These are phyloP conservation scores for Incurvaria masculella DNA, from an alignment of 2,888 invertebrate species.

Conservation along the genomic window DNA sequence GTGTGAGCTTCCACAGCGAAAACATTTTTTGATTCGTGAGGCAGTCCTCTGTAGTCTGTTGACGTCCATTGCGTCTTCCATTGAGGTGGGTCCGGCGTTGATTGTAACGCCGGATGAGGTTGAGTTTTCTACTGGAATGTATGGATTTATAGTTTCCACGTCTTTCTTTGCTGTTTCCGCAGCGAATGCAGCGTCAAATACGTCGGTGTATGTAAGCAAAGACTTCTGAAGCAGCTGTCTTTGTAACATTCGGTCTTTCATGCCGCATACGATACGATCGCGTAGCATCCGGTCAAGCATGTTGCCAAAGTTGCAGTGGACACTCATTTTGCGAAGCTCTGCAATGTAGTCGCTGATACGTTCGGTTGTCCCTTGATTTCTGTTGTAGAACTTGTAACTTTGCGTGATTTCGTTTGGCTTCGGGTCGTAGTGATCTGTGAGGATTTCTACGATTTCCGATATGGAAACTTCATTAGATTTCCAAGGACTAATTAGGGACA, in stretches of 20 bases:
- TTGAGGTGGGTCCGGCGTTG: too few relatives aligned
- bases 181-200: neutral
- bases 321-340: neutral
- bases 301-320: neutral
- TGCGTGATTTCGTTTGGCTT: neutral
- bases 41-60: neutral
- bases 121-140: too few relatives aligned
- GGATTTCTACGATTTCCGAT: neutral
- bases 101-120: too few relatives aligned
- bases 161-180: neutral
- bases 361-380: neutral
- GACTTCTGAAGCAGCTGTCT: neutral
- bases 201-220: neutral
- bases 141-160: neutral
- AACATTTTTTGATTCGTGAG: neutral
- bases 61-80: neutral
- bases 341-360: neutral
- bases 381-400: neutral
- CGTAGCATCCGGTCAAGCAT: neutral
- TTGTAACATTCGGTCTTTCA: neutral
- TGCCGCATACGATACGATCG: neutral
- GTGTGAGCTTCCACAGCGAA: neutral
- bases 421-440: neutral
- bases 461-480: neutral
- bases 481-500: neutral